Evolutionary conservation across 2,888 invertebrate species (phyloP).

Genomic region (Fabriciana adippe): DNA sequence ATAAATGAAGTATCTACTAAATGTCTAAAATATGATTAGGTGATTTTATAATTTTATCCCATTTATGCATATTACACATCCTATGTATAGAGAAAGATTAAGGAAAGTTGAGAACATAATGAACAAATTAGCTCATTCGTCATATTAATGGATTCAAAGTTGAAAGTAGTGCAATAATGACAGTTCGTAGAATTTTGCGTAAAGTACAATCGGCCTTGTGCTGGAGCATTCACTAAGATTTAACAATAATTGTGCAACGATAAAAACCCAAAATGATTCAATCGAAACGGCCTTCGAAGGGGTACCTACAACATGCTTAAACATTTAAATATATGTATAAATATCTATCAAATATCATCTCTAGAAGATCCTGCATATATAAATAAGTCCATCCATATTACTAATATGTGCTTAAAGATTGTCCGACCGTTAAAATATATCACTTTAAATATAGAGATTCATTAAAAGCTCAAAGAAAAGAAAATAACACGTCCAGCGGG

Average conservation of each 20-base stretch:
- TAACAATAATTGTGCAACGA: slow-evolving; percentile 3
- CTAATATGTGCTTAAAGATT: too few species aligned
- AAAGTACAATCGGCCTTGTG: slow-evolving; percentile 11
- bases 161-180: background rate
- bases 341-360: background rate
- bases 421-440: too few species aligned
- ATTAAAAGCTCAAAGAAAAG: too few species aligned
- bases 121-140: background rate
- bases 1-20: too few species aligned
- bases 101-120: background rate
- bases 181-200: slow-evolving; percentile 14
- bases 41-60: too few species aligned
- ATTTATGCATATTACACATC: too few species aligned
- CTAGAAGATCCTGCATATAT: too few species aligned
- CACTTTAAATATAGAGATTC: too few species aligned
- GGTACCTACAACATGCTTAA: background rate
- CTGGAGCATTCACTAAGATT: slow-evolving; percentile 1
- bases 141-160: background rate
- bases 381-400: too few species aligned
- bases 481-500: too few species aligned
- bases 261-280: slow-evolving; percentile 20
- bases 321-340: background rate
- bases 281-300: slow-evolving; percentile 12
- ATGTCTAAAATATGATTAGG: too few species aligned
- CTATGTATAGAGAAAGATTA: background rate